phyloP scores from a whole-genome alignment of 2,797 vertebrate genomes.

The Hydrophis major region DNA sequence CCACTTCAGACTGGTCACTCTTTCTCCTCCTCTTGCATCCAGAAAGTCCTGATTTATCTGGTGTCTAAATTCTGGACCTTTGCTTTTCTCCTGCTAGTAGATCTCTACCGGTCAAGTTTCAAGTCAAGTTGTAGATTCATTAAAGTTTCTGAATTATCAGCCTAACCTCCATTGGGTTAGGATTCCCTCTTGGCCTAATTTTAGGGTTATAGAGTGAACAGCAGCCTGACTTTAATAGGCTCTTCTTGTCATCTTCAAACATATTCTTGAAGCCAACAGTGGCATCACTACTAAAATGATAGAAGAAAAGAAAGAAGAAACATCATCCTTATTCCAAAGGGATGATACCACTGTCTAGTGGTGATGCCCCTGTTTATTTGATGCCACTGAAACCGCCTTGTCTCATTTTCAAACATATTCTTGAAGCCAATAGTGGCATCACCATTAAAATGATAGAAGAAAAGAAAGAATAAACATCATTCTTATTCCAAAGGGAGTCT shows the following conservation, averaged over 20 bases:
- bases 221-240: neutral
- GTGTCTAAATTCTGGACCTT: neutral
- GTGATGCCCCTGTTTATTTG: neutral
- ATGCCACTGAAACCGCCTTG: neutral
- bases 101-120: neutral
- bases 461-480: neutral
- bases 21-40: neutral
- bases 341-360: neutral
- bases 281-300: neutral
- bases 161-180: neutral
- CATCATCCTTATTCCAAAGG: neutral
- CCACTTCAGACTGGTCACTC: neutral
- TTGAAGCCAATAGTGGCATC: too few relatives aligned
- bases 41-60: neutral
- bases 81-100: neutral
- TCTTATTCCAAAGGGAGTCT: neutral
- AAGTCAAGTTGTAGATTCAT: neutral
- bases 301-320: neutral
- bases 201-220: neutral
- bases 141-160: neutral
- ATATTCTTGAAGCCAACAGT: neutral
- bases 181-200: neutral
- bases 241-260: neutral
- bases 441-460: neutral
- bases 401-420: too few relatives aligned